phyloP scores from a whole-genome alignment of 2,113 vertebrate species.

The Monarcha castaneiventris region DNA sequence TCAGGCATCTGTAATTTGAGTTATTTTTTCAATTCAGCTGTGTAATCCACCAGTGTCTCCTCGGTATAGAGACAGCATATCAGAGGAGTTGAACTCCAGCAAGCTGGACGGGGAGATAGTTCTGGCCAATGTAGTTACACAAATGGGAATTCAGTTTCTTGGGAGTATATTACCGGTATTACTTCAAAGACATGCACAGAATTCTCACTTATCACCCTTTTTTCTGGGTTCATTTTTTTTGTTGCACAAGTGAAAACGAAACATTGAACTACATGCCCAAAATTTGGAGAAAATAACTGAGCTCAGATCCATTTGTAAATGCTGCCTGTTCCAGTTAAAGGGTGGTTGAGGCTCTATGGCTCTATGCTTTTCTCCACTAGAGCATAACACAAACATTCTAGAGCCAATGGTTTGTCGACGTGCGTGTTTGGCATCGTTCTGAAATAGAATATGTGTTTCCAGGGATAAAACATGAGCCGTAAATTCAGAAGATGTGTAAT shows the following conservation, averaged over 20 bases:
- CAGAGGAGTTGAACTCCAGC: constrained; percentile 36
- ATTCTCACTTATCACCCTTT: neutral
- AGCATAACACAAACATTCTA: neutral
- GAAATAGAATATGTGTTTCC: neutral
- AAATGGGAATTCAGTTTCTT: constrained; percentile 50
- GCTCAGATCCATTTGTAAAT: neutral
- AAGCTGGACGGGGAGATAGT: constrained; percentile 34
- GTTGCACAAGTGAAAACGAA: constrained; percentile 40
- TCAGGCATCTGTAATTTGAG: constrained; percentile 9
- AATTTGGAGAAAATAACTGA: constrained; percentile 21
- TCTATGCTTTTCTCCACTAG: no score
- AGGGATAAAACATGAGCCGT: no score
- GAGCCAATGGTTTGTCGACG: neutral
- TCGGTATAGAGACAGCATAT: neutral
- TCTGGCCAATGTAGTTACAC: constrained; percentile 65
- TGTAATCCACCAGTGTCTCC: constrained; percentile 25
- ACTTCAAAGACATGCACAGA: constrained; percentile 31
- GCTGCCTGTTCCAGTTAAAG: neutral
- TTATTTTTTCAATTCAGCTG: constrained; percentile 18
- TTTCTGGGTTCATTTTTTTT: constrained; percentile 22
- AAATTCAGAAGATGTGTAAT: no score
- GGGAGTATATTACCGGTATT: constrained; percentile 21
- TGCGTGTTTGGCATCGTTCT: neutral
- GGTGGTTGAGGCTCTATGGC: neutral
- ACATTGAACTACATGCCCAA: neutral